Evolutionary conservation across 1,140 invertebrate species (phyloP).

Genomic region (Drosophila erecta): DNA sequence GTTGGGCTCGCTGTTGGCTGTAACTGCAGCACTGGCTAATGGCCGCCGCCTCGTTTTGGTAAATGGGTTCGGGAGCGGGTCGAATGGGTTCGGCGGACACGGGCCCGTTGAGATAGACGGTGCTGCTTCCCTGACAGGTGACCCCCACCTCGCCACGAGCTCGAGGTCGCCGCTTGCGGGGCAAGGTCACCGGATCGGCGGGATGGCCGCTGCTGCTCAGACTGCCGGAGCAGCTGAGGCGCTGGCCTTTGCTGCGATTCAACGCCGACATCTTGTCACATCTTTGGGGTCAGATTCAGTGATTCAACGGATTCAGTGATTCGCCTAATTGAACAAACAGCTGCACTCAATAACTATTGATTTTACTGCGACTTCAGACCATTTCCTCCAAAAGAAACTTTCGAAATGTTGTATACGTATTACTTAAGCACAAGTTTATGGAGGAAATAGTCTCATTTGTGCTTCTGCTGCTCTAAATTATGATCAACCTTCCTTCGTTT

Average conservation of each 20-base stretch:
- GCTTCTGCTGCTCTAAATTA: constrained; percentile 17
- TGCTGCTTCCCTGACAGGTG: constrained; percentile 66
- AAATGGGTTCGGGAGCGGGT: constrained; percentile 64
- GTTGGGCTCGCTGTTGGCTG: constrained; percentile 19
- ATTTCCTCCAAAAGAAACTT: neutral
- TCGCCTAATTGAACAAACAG: constrained; percentile 4
- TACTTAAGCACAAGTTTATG: neutral
- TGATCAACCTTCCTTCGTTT: neutral
- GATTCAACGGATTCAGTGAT: constrained; percentile 19
- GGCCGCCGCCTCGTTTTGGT: constrained; percentile 73
- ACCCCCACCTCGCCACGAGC: constrained; percentile 80
- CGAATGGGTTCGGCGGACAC: constrained; percentile 21
- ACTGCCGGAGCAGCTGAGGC: constrained; percentile 52
- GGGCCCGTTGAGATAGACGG: constrained; percentile 72
- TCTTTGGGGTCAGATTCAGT: constrained; percentile 30
- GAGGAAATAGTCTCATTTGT: neutral
- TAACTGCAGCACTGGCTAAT: constrained; percentile 47
- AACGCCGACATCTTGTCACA: constrained; percentile 39
- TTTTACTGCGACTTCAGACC: neutral
- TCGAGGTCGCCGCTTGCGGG: constrained; percentile 77
- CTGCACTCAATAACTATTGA: constrained; percentile 13
- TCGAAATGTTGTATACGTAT: too few relatives aligned
- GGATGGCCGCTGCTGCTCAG: constrained; percentile 43
- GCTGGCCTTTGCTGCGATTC: constrained; percentile 45
- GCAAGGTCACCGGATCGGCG: constrained; percentile 63